phyloP scores from a whole-genome alignment of 2,888 invertebrate genomes.

The Allygus modestus region DNA sequence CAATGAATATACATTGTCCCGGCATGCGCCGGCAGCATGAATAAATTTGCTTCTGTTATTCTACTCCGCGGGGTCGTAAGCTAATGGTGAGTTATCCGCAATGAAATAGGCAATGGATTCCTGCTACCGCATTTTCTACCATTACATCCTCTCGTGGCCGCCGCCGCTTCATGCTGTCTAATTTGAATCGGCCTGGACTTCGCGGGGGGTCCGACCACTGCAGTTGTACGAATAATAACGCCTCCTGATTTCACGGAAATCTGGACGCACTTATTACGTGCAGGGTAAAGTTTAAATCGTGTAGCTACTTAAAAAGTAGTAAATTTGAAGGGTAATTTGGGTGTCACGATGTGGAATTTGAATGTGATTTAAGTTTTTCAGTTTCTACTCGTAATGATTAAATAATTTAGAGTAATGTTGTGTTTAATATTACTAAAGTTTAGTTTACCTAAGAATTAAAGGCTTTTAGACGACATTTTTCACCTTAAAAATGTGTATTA shows the following conservation, averaged over 20 bases:
- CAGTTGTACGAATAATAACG: constrained; percentile 5
- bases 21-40: constrained; percentile 39
- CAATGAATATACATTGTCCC: constrained; percentile 47
- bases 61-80: neutral
- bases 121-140: constrained; percentile 15
- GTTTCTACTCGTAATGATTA: too few relatives aligned
- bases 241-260: constrained; percentile 24
- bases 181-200: neutral
- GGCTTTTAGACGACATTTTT: too few relatives aligned
- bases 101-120: constrained; percentile 13
- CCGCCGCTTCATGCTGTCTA: neutral
- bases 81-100: constrained; percentile 44
- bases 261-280: constrained; percentile 5
- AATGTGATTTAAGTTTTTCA: neutral
- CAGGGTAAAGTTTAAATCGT: neutral
- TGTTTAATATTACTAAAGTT: too few relatives aligned
- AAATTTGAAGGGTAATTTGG: neutral
- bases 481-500: too few relatives aligned
- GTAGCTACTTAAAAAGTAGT: neutral
- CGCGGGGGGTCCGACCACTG: constrained; percentile 4
- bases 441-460: too few relatives aligned
- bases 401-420: too few relatives aligned
- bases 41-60: constrained; percentile 54
- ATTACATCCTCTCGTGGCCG: neutral
- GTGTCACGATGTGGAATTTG: neutral